Percentiles rank a stretch among this genome's conserved stretches.
These are phyloP conservation scores for Marcusenius ussheri DNA, from an alignment of 2,113 vertebrate species.

Conservation along the genomic window DNA sequence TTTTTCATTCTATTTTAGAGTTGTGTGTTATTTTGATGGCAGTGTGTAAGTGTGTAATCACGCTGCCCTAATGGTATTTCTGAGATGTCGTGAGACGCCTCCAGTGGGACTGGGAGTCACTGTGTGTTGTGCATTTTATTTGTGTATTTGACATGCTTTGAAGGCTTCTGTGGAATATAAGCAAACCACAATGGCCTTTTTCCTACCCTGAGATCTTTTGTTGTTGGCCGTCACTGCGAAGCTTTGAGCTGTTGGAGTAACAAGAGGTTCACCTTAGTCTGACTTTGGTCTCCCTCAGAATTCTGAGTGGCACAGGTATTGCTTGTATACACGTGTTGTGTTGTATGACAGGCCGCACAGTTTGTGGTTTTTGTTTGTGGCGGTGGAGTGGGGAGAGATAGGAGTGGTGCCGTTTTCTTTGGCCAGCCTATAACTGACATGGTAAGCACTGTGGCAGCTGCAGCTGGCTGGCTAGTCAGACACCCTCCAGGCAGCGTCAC, in stretches of 20 bases:
- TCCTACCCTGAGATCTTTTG: neutral
- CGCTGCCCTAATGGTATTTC: neutral
- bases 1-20: neutral
- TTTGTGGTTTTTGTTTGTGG: neutral
- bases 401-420: slow-evolving; percentile 3
- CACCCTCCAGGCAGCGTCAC: neutral
- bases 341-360: neutral
- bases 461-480: neutral
- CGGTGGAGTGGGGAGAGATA: neutral
- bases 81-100: neutral
- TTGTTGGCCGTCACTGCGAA: neutral
- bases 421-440: neutral
- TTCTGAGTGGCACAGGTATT: neutral
- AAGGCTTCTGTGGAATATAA: neutral
- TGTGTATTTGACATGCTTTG: neutral
- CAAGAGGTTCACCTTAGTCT: neutral
- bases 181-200: neutral
- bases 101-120: neutral
- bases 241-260: neutral
- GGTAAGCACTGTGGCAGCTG: neutral
- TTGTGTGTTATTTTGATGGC: neutral
- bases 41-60: neutral
- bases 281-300: neutral
- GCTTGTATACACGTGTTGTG: neutral
- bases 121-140: neutral